Evolutionary conservation across 2,113 vertebrate species (phyloP), one percentile per base, ranked within the genome.

Genomic region (Brachionichthys hirsutus): DNA sequence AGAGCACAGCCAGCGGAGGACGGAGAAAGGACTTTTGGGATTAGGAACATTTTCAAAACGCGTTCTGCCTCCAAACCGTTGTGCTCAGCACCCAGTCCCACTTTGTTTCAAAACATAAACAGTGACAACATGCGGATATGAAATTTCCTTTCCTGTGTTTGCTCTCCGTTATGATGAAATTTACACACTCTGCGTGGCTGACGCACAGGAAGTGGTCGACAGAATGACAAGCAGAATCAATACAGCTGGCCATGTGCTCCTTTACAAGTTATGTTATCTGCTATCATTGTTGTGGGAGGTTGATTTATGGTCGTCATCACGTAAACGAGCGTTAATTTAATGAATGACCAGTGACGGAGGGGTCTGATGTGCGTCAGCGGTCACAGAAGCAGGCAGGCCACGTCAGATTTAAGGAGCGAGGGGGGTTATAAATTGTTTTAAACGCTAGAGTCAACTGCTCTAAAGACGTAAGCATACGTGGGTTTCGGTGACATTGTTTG

Each of bases 131-230:
- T 54, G 56, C 73, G 86, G 85, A 89, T 87, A 89, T 87, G 85
- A 81, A 87, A 86, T 85, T 89, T 88, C 86, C 88, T 70, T 52
- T 78, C 48, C 70, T 41, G 45, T 88, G 88, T 89, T 87, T 86
- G 78, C 85, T 62, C 73, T 63, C 4, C 13, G 67, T 76, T 73
- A 80, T 84, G 86, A 80, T 78, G 67, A 87, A 85, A 85, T 81
- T 76, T 73, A 81, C 86, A 84, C 86, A 80, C 75, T 65, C 40
- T 3, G 54, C 49, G 41, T 18, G 62, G 58, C 51, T 88, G 86
- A 89, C 85, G 85, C 73, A 85, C 69, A 67, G 85, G 88, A 88
- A 89, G 65, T 54, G 48, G 46, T 64, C 55, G 9, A 48, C 17
- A 53, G 70, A 75, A 63, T 24, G 49, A 54, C 10, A 4, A n/a